Conservation (phyloP, 2,888 invertebrate species). For the Drosophila atripex region DNA sequence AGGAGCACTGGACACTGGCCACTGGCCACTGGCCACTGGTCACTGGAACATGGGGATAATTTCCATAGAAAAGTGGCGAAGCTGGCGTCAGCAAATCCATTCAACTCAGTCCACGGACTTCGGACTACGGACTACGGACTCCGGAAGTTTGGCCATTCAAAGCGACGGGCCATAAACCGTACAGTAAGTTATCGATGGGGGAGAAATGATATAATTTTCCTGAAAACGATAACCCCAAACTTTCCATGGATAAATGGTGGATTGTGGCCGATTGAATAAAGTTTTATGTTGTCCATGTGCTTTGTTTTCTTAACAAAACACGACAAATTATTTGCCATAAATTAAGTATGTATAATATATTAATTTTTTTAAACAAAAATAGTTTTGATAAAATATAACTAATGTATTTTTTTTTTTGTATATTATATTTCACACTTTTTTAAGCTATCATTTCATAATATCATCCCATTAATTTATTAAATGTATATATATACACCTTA, state of each 20-base stretch:
- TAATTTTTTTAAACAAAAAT: too few relatives aligned
- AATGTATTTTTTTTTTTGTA: too few relatives aligned
- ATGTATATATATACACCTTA: too few relatives aligned
- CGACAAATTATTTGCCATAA: neutral
- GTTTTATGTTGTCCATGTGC: neutral
- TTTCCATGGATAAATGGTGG: neutral
- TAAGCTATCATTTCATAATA: too few relatives aligned
- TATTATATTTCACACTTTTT: too few relatives aligned
- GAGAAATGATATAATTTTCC: neutral
- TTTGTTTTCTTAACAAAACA: neutral
- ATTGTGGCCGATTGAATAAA: neutral
- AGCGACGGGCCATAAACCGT: constrained; percentile 42
- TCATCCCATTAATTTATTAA: neutral
- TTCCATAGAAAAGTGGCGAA: constrained; percentile 30
- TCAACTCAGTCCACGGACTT: constrained; percentile 6
- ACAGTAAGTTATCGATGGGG: constrained; percentile 30
- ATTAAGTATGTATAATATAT: too few relatives aligned
- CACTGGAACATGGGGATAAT: constrained; percentile 1
- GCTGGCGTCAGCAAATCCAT: constrained; percentile 61
- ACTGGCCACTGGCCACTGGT: neutral
- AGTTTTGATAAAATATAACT: too few relatives aligned
- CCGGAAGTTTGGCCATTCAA: constrained; percentile 23
- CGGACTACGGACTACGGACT: neutral
- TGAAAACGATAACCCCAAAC: neutral
- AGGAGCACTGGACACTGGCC: neutral